A percentile compares a stretch with the other conserved stretches of the same genome.
Evolutionary conservation across 1,140 invertebrate species (phyloP).

Genomic region (Drosophila funebris): DNA sequence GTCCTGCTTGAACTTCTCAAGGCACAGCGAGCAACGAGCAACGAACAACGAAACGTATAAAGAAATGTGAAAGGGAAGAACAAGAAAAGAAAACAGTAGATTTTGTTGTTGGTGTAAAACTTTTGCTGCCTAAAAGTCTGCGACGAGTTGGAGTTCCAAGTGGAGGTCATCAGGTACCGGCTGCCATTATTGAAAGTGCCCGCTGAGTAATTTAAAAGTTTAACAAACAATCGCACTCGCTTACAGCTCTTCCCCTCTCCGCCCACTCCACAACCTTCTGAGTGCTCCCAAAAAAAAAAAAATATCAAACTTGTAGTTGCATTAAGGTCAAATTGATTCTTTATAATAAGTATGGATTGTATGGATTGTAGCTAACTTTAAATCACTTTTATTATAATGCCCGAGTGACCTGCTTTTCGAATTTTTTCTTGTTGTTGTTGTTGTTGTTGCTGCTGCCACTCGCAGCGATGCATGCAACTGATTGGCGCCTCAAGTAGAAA

Average conservation of each 20-base stretch:
- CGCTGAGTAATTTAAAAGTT: conserved; percentile 79
- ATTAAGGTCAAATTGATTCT: conserved; percentile 77
- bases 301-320: conserved; percentile 41
- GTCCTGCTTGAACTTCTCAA: conserved; percentile 36
- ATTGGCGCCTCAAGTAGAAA: conserved; percentile 63
- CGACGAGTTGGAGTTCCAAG: not conserved
- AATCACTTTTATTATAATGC: conserved; percentile 57
- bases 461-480: conserved; percentile 66
- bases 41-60: conserved; percentile 1
- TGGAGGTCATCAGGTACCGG: conserved; percentile 2
- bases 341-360: conserved; percentile 61
- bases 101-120: conserved; percentile 6
- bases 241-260: not conserved
- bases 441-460: conserved; percentile 5
- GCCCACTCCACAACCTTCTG: not conserved
- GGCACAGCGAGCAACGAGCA: conserved; percentile 4
- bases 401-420: conserved; percentile 12
- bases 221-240: conserved; percentile 26
- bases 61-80: no score
- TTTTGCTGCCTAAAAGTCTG: conserved; percentile 24
- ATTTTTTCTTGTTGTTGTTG: not conserved
- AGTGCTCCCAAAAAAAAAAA: not conserved
- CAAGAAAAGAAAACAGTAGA: conserved; percentile 5
- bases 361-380: conserved; percentile 53
- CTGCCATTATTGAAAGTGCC: conserved; percentile 73